Base-by-base conservation (phyloP, 2,888 invertebrate genomes). In the Invenusta paracnida region DNA sequence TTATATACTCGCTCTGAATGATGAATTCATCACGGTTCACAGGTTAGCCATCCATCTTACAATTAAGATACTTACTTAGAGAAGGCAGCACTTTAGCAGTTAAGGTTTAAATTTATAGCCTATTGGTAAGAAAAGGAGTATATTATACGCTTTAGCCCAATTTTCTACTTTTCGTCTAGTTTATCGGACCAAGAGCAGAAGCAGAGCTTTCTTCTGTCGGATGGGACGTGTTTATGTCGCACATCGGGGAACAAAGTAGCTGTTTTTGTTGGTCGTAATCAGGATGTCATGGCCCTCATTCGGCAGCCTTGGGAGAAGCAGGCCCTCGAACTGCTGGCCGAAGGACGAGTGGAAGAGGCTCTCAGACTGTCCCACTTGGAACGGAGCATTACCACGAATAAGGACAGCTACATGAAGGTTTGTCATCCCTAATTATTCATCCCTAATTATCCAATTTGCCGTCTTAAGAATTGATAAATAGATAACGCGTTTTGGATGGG, bases 301-400 rank as follows among this genome's bases (percentile, higher is more conserved):
- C 92, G 93, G 1, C 91, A 93, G 11, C 92, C 93, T 5, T 92
- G 93, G 90, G 92, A 93, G 87, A 92, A 92, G 88, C 93, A 93
- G 90, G 93, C 92, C 67, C 91, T 92, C 87, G 90, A 90, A 17
- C 88, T 92, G 86, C 88, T 92, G 84, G 89, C 88, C 67, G 91
- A 91, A 88, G 92, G 92, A 86, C 90, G 92, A 87, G 92, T 93
- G 0, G 90, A 90, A 13, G 93, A 93, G 89, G 93, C 93, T 5
- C 48, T 48, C 5, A 5, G 48, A 48, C 48, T 48, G 48, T 5
- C 48, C 5, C 48, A 48, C 17, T 17, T 48, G 5, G 48, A 48
- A 17, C 48, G 48, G 17, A 17, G 5, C 48, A 48, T 48, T 17
- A 48, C 48, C 48, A 48, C 48, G 5, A 48, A 48, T 48, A 48